Base-by-base conservation (phyloP, 2,888 invertebrate genomes). In the Atherix ibis region DNA sequence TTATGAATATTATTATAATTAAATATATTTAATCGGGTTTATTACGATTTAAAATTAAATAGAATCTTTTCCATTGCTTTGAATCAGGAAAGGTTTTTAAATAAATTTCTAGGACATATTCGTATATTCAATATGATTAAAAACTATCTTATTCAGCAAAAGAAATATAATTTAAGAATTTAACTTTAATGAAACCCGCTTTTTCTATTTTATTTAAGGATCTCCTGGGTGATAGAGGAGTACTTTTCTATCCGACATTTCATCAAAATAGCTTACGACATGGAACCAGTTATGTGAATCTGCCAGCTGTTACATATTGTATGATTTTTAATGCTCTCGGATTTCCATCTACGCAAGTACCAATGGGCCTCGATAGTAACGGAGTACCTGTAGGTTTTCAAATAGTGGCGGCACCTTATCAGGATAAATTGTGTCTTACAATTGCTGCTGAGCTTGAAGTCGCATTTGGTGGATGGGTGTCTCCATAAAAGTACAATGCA, bases 381-480 rank as follows among this genome's bases (percentile, higher is more conserved):
- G 74, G 78, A 2, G 53, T 85, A 37, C 87, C 87, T 0, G 51
- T 82, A 18, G 81, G 82, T 8, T 60, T 87, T 41, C 87, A 87
- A 64, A 76, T 84, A 4, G 43, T 87, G 37, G 81, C 79, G 1
- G 74, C 68, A 0, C 75, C 76, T 15, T 62, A 77, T 53, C 76
- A 80, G 50, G 92, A 92, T 56, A 67, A 77, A 36, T 56, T 88
- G 6, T 82, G 84, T 40, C 54, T 92, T 15, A 78, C 81, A 1
- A 76, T 88, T 4, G 91, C 91, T 2, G 63, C 65, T 41, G 77
- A 82, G 47, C 54, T 92, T 27, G 85, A 88, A 51, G 63, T 63
- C 25, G 72, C 67, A 8, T 85, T 87, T 55, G 85, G 85, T 2
- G 91, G 89, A 1, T 89, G 89, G 89, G 54, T 64, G 22, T 68